These are phyloP conservation scores for Clunio marinus DNA, from an alignment of 2,888 invertebrate genomes.

Conservation along the genomic window DNA sequence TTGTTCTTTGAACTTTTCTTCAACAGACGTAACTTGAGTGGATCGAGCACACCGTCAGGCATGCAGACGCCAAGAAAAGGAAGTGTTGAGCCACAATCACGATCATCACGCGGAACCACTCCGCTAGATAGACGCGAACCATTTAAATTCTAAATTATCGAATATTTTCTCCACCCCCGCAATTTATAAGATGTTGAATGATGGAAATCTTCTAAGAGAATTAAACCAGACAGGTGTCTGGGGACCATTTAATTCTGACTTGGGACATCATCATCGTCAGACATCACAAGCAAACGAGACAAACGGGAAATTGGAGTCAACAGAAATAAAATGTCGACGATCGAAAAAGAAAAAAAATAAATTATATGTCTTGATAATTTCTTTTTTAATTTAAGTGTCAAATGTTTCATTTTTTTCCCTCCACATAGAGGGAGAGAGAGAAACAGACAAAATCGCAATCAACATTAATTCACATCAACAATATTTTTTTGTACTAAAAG, in stretches of 20 bases:
- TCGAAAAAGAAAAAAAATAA: not conserved
- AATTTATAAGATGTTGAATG: not conserved
- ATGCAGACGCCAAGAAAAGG: slow-evolving; percentile 50
- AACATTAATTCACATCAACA: not conserved
- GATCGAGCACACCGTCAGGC: slow-evolving; percentile 51
- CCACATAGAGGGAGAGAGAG: not conserved
- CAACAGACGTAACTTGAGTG: slow-evolving; percentile 49
- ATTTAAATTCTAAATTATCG: slow-evolving; percentile 60
- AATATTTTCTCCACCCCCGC: not conserved
- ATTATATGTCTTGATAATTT: not conserved
- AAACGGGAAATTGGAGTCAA: too few relatives aligned
- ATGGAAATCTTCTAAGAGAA: slow-evolving; percentile 21
- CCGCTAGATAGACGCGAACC: slow-evolving; percentile 60
- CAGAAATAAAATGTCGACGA: not conserved
- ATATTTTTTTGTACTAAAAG: not conserved
- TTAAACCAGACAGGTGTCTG: not conserved
- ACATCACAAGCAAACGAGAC: too few relatives aligned
- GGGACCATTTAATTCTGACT: slow-evolving; percentile 32
- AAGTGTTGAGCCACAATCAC: slow-evolving; percentile 48
- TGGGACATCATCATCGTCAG: not conserved
- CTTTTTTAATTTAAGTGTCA: slow-evolving; percentile 33
- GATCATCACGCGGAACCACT: slow-evolving; percentile 50
- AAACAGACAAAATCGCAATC: not conserved
- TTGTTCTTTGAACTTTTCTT: not conserved
- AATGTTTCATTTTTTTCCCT: not conserved